Base-by-base conservation (phyloP, 2,797 vertebrate species). In the Nasua narica region DNA sequence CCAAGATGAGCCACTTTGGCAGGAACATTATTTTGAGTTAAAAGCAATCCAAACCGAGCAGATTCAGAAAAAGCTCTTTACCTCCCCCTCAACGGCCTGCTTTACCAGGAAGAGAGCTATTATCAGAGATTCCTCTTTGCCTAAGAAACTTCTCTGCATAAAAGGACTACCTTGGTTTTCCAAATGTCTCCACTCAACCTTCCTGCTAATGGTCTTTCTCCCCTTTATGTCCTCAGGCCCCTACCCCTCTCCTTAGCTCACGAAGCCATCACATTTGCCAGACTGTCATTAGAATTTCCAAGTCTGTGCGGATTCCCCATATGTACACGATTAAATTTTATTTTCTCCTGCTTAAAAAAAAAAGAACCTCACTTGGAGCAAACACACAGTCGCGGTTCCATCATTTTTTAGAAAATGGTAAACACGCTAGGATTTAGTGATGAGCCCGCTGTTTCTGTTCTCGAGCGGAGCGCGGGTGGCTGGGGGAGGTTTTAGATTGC, bases 381-480 rank as follows among this genome's bases (percentile, higher is more conserved):
- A 35, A 35, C 54, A 21, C 54, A 27, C 13, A 10, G 29, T 6
- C 16, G 46, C 37, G 60, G 46, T 56, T 58, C 70, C 40, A 8
- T 37, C 11, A 67, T 60, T 40, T 70, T 48, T 69, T 23, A 25
- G 72, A 60, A 58, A 74, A 60, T n/a, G 72, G 43, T 18, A 25
- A 21, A 29, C 43, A 52, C 1, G 27, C 88, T n/a, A 65, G 78
- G 27, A 23, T 23, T 25, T 43, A 16, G 18, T 29, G 86, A 14
- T 29, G 58, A 67, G 43, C n/a, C 65, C 7, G 40, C 48, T 25
- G 50, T 76, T 46, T 82, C 48, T 60, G 67, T 46, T 18, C 52
- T 23, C 37, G 5, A 27, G 43, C 2, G 0, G n/a, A 27, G 43
- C 2, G 0, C 19, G 27, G 46, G 27, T 1, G 4, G 40, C 14